Percentiles rank a stretch among this genome's conserved stretches.
Evolutionary conservation across 2,797 vertebrate genomes (phyloP).

Genomic region (Falco rusticolus): DNA sequence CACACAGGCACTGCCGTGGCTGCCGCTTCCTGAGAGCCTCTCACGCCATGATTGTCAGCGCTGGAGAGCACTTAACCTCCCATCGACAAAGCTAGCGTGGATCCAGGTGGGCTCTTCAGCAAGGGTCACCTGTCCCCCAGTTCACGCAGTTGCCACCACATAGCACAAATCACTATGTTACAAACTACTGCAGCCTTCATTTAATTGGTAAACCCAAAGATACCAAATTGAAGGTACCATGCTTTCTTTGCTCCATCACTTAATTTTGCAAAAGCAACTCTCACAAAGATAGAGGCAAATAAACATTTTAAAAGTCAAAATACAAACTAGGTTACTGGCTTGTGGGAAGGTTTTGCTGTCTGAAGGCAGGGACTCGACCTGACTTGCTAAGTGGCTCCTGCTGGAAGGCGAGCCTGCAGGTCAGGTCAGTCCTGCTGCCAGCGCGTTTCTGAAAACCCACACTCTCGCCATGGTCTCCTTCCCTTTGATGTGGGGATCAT

Average conservation of each 20-base stretch:
- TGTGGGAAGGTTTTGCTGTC: not conserved
- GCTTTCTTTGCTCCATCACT: not conserved
- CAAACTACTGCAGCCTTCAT: not conserved
- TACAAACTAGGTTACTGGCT: not conserved
- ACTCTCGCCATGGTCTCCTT: not conserved
- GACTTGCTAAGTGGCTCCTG: not conserved
- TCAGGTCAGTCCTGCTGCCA: not conserved
- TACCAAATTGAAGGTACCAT: not conserved
- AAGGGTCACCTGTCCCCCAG: not conserved
- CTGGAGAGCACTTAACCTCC: slow-evolving; percentile 49
- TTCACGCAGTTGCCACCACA: not conserved
- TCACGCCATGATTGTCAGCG: not conserved
- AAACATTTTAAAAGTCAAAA: not conserved
- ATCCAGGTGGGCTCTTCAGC: not conserved
- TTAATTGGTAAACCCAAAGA: not conserved
- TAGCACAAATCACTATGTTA: not conserved
- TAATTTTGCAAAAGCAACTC: not conserved
- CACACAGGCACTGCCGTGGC: not conserved
- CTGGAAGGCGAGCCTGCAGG: not conserved
- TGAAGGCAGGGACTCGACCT: not conserved
- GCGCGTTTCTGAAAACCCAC: not conserved
- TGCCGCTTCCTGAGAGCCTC: slow-evolving; percentile 12
- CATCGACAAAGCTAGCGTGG: not conserved
- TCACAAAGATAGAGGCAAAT: not conserved
- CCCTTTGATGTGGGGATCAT: not conserved